Evolutionary conservation across 2,888 invertebrate species (phyloP).

Genomic region (Gasteruption jaculator): DNA sequence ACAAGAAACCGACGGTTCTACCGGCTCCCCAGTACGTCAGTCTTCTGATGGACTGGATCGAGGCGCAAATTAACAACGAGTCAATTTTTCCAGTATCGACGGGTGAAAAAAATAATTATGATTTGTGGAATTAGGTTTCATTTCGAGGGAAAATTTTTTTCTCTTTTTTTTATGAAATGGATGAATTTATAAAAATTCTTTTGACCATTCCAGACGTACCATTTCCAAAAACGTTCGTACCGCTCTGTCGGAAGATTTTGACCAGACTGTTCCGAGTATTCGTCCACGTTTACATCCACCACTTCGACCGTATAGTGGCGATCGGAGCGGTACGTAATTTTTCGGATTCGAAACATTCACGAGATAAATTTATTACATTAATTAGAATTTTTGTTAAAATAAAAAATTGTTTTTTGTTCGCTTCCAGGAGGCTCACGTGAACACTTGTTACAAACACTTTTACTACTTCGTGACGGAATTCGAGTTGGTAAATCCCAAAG

Average conservation of each 20-base stretch:
- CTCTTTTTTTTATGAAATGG: conserved; percentile 5
- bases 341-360: not conserved
- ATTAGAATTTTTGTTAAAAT: conserved; percentile 15
- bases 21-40: conserved; percentile 82
- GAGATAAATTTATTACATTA: too few relatives aligned
- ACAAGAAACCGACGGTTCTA: conserved; percentile 73
- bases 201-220: conserved; percentile 72
- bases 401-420: conserved; percentile 4
- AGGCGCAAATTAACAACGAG: conserved; percentile 86
- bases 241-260: conserved; percentile 79
- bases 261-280: conserved; percentile 85
- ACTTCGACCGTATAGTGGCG: conserved; percentile 82
- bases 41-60: conserved; percentile 88
- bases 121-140: not conserved
- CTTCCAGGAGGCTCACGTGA: conserved; percentile 82
- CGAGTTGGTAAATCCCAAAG: conserved; percentile 75
- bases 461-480: conserved; percentile 89
- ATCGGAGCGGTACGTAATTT: conserved; percentile 74
- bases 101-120: conserved; percentile 47
- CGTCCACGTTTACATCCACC: conserved; percentile 92
- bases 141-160: too few relatives aligned
- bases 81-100: conserved; percentile 78
- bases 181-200: conserved; percentile 6
- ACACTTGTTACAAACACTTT: conserved; percentile 92
- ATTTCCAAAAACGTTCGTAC: conserved; percentile 79